Evolutionary conservation across 2,113 vertebrate genomes (phyloP).

Genomic region (Cyphomyrus discorhynchus): DNA sequence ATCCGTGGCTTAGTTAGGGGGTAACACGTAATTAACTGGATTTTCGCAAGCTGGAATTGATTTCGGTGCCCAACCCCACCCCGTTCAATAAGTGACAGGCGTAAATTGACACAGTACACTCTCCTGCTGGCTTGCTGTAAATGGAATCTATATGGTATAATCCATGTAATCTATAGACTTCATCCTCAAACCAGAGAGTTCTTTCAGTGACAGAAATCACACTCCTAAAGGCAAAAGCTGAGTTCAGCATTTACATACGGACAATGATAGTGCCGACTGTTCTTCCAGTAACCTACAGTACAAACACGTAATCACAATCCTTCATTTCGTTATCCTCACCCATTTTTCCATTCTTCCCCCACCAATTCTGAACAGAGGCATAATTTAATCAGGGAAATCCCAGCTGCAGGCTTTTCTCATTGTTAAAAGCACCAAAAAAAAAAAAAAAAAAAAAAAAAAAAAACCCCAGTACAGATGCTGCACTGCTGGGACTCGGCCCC

Average conservation of each 20-base stretch:
- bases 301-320: not conserved
- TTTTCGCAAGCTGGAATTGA: not conserved
- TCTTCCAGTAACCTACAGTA: not conserved
- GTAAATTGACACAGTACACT: not conserved
- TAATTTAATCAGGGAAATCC: not conserved
- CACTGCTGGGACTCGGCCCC: not conserved
- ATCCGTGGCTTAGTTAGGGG: not conserved
- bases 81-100: not conserved
- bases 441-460: not conserved
- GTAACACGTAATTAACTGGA: not conserved
- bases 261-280: too few species aligned
- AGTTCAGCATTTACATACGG: not conserved
- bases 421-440: not conserved
- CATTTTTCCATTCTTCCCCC: not conserved
- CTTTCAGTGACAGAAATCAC: not conserved
- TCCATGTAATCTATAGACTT: not conserved
- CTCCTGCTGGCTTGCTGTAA: not conserved
- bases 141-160: not conserved
- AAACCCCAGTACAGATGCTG: not conserved
- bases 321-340: not conserved
- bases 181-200: not conserved
- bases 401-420: not conserved
- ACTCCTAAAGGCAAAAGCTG: not conserved
- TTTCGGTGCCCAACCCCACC: not conserved
- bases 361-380: not conserved